Base-by-base conservation (phyloP, 2,888 invertebrate species). In the Tanytarsus gracilentus region DNA sequence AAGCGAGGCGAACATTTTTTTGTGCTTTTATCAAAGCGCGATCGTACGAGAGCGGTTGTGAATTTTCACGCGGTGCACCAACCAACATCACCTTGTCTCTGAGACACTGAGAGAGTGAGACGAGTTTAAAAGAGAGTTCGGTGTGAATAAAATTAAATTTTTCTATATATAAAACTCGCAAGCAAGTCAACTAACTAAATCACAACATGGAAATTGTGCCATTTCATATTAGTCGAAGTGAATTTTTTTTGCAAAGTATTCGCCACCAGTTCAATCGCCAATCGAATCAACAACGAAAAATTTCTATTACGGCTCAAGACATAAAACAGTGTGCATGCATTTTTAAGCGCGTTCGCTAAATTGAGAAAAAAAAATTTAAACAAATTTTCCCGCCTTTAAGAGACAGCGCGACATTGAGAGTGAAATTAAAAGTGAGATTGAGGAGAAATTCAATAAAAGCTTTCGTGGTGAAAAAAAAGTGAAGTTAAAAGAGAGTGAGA, bases 401-500 rank as follows among this genome's bases (percentile, higher is more conserved):
- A n/a, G n/a, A n/a, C n/a, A n/a, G n/a, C n/a, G n/a, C n/a, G n/a
- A n/a, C n/a, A n/a, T 33, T 33, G 33, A 33, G 14, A 5, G 14
- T 4, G 14, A 36, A 36, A 36, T 9, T 50, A 9, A 14, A 33
- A 30, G 53, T 36, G 18, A 49, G 26, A 9, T 33, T 11, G 44
- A 33, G 27, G 25, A 21, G 11, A 23, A 53, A 21, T 23, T 30
- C 21, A 52, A 30, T 4, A 11, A 33, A 33, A 52, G 27, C 23
- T 30, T 53, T 27, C 23, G 25, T 14, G 5, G n/a, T 52, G 4
- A 30, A 21, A 8, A 2, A 30, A n/a, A 51, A 52, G 23, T 18
- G 16, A 25, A 25, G 53, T 33, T 33, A 23, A 50, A 25, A 50
- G 26, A 50, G 50, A 50, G 26, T 9, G 26, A 50, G 50, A 50